A percentile compares a stretch with the other conserved stretches of the same genome.
Conservation (phyloP, 1,140 invertebrate genomes). For the Myzus persicae region DNA sequence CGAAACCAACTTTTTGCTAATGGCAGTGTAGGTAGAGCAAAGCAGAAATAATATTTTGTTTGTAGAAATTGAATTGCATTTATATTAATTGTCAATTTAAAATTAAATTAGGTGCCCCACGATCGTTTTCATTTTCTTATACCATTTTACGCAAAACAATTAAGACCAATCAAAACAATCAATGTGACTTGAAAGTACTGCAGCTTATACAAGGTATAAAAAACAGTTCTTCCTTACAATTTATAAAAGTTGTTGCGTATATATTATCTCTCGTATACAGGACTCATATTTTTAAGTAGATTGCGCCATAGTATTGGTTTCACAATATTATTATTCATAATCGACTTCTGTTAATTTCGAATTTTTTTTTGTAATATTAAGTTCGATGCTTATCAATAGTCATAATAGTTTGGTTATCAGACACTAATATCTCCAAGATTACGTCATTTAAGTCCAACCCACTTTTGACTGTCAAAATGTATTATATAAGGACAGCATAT, state of each 20-base stretch:
- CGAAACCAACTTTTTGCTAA: neutral
- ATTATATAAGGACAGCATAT: slow-evolving; percentile 5
- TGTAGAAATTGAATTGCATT: neutral
- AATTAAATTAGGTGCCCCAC: neutral
- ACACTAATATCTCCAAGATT: neutral
- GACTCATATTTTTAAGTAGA: neutral
- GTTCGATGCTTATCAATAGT: neutral
- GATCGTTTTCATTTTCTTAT: neutral
- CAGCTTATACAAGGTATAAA: neutral
- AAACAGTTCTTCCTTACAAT: neutral
- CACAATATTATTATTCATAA: neutral
- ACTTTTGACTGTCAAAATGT: neutral
- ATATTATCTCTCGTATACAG: neutral
- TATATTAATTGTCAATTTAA: neutral
- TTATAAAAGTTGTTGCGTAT: neutral
- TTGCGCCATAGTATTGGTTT: neutral
- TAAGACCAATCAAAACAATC: neutral
- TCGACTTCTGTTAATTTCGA: neutral
- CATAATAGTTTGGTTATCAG: neutral
- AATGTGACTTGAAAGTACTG: neutral
- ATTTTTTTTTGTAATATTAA: neutral
- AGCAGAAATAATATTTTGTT: neutral
- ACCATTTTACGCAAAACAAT: neutral
- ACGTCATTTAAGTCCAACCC: neutral
- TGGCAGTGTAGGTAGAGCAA: neutral